Percentiles rank a stretch among this genome's conserved stretches.
phyloP scores from a whole-genome alignment of 1,140 invertebrate genomes.

The Ceratosolen fusciceps region DNA sequence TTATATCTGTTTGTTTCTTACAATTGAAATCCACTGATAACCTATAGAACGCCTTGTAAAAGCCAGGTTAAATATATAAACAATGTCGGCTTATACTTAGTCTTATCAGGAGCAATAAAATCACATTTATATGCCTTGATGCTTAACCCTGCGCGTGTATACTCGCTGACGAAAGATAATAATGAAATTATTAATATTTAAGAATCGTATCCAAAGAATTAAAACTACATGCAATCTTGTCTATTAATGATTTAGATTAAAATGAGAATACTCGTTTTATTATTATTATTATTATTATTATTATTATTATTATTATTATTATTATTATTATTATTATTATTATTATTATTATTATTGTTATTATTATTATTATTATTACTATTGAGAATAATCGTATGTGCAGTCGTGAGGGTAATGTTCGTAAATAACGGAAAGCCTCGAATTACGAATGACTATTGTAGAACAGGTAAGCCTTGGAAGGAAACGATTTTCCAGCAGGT shows the following conservation, averaged over 20 bases:
- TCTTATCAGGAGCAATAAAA: background rate
- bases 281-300: too few relatives aligned
- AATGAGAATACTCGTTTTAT: background rate
- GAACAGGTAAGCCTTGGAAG: background rate
- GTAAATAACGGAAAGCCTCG: conserved; percentile 4
- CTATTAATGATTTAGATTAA: background rate
- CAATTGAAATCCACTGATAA: background rate
- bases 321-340: too few relatives aligned
- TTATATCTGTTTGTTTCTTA: too few relatives aligned
- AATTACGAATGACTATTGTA: conserved; percentile 12
- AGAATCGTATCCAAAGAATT: background rate
- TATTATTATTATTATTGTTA: too few relatives aligned
- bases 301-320: too few relatives aligned
- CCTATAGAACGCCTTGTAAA: background rate
- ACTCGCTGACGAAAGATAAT: background rate
- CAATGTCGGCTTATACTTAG: background rate
- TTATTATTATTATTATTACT: too few relatives aligned
- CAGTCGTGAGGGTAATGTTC: background rate
- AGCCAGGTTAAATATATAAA: background rate
- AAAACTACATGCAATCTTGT: background rate
- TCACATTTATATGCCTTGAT: background rate
- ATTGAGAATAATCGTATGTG: background rate
- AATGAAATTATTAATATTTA: background rate
- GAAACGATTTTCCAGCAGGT: background rate
- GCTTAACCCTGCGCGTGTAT: background rate